These are phyloP conservation scores for Aphis craccivora DNA, from an alignment of 1,140 invertebrate genomes.

Conservation along the genomic window DNA sequence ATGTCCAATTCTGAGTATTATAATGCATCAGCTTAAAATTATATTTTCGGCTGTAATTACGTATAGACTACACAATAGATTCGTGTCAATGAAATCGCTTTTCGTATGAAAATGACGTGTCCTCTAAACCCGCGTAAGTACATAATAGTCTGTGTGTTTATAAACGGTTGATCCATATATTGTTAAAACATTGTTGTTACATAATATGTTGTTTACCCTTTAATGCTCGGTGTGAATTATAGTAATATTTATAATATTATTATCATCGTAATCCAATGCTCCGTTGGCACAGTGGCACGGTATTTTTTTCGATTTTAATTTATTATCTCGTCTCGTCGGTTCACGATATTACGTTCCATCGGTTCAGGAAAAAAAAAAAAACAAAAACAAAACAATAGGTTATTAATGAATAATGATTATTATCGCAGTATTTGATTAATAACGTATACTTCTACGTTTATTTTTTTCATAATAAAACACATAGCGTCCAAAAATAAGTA, in stretches of 20 bases:
- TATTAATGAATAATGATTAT: slow-evolving; percentile 15
- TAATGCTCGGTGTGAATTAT: neutral
- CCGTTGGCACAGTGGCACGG: too few species aligned
- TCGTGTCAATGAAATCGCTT: neutral
- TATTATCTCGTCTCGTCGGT: neutral
- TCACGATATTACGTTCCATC: neutral
- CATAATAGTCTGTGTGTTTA: neutral
- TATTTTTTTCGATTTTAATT: neutral
- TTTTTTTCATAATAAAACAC: neutral
- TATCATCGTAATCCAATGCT: neutral
- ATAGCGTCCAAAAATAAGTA: neutral
- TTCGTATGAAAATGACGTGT: slow-evolving; percentile 3
- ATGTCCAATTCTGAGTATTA: too few species aligned
- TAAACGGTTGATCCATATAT: neutral
- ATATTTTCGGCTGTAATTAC: too few species aligned
- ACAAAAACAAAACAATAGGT: neutral
- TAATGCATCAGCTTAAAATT: too few species aligned
- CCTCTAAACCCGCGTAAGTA: neutral
- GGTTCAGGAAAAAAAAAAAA: neutral
- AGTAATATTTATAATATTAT: slow-evolving; percentile 8
- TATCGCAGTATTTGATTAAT: neutral
- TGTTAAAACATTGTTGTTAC: neutral
- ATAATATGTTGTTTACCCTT: neutral
- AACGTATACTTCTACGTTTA: neutral
- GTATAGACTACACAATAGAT: too few species aligned